Percentiles rank a stretch among this genome's conserved stretches.
These are phyloP conservation scores for Vireo griseus DNA, from an alignment of 2,797 vertebrate genomes.

Conservation along the genomic window DNA sequence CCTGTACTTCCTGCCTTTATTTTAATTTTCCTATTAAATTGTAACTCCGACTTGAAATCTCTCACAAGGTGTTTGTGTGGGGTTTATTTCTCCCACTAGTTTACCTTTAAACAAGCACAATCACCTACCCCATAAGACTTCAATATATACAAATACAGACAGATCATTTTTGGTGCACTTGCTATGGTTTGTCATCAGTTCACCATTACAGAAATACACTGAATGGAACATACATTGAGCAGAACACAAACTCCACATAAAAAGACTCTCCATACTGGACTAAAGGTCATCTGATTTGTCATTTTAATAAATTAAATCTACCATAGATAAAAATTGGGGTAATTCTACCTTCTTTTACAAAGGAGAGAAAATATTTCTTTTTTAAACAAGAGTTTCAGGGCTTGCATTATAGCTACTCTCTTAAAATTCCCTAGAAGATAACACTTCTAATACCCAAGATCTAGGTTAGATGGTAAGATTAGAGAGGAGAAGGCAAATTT, in stretches of 20 bases:
- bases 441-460: background rate
- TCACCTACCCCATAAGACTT: background rate
- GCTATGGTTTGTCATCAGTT: background rate
- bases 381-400: background rate
- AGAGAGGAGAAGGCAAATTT: background rate
- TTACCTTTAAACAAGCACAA: background rate
- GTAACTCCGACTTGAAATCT: background rate
- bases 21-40: background rate
- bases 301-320: background rate
- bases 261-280: background rate
- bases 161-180: background rate
- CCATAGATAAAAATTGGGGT: background rate
- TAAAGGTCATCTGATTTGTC: background rate
- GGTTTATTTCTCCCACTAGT: background rate
- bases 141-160: background rate
- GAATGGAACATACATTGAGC: background rate
- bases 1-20: background rate
- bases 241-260: background rate
- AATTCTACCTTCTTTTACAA: background rate
- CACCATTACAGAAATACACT: background rate
- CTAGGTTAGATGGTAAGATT: background rate
- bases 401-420: background rate
- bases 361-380: background rate
- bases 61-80: background rate
- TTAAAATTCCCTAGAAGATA: background rate